Base-by-base conservation (phyloP, 2,888 invertebrate genomes). In the Oxyscelio sp. region DNA sequence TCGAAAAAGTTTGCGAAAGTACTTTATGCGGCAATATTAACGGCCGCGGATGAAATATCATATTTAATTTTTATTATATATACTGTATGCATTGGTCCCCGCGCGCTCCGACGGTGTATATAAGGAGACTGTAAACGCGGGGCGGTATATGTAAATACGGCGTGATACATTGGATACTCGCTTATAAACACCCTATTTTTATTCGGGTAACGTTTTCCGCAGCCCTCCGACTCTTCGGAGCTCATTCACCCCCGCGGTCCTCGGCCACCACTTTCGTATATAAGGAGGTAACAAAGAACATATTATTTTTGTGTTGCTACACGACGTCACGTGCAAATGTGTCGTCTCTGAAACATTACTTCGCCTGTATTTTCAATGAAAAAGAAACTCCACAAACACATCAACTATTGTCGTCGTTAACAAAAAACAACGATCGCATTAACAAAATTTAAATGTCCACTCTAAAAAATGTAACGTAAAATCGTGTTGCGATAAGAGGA, bases 101-200 rank as follows among this genome's bases (percentile, higher is more conserved):
- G 65, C 19, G 48, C 40, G 77, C 70, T 85, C 65, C 71, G 74
- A 73, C 86, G 88, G 89, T 88, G 88, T 89, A 92, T 87, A 90
- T 85, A 85, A 89, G 86, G 73, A 3, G 80, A 73, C 73, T 66
- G 80, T 74, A 74, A 80, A 80, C 80, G 73, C 74, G 38, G 65
- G 52, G 43, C 52, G 75, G 82, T 82, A 66, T 82, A 94, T 94
- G 94, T 94, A 94, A 94, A 94, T 94, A 94, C 89, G 90, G 89
- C 90, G 90, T 94, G 94, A 94, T 94, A 94, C 94, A 94, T 94
- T 93, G 94, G 94, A 93, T 93, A 94, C 92, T 93, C 91, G 92
- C 92, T 94, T 94, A 94, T 94, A 94, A 94, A 94, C 94, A 94
- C 94, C 94, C 94, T 92, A 94, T 94, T 94, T 94, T 94, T 94